Evolutionary conservation across 2,113 vertebrate genomes (phyloP).

Genomic region (Ammodytes dubius): DNA sequence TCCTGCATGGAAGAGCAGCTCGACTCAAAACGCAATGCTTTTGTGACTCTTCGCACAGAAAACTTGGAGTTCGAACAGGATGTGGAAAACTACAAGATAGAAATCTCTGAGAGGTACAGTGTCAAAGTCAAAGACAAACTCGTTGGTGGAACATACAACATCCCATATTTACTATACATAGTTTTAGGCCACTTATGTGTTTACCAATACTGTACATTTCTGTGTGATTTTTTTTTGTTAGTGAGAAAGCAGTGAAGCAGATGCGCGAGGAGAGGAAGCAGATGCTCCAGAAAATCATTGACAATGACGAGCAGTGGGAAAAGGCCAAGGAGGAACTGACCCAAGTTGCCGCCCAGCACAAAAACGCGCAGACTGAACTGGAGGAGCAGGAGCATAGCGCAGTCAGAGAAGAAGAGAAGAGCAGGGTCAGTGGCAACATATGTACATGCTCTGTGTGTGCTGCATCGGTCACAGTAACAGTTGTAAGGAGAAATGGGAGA

Average conservation of each 20-base stretch:
- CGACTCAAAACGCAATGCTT: slow-evolving; percentile 60
- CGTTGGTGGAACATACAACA: not conserved
- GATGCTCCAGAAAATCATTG: slow-evolving; percentile 74
- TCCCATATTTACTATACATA: not conserved
- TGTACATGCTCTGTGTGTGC: slow-evolving; percentile 33
- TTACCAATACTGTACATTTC: slow-evolving; percentile 8
- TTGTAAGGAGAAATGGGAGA: slow-evolving; percentile 17
- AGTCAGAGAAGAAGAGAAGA: slow-evolving; percentile 69
- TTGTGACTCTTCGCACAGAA: slow-evolving; percentile 60
- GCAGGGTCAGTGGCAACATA: slow-evolving; percentile 75
- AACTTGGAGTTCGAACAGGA: slow-evolving; percentile 52
- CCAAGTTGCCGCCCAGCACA: slow-evolving; percentile 68
- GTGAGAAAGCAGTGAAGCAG: slow-evolving; percentile 74
- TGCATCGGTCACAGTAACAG: slow-evolving; percentile 1
- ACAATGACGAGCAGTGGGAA: slow-evolving; percentile 81
- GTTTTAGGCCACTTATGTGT: not conserved
- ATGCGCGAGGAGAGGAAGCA: slow-evolving; percentile 73
- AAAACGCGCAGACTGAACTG: slow-evolving; percentile 72
- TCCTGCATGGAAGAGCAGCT: slow-evolving; percentile 69
- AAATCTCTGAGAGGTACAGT: slow-evolving; percentile 64
- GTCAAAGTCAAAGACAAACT: not conserved
- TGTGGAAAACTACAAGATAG: slow-evolving; percentile 54
- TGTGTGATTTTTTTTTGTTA: slow-evolving; percentile 49
- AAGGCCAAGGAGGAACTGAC: slow-evolving; percentile 79
- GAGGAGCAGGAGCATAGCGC: slow-evolving; percentile 76